Evolutionary conservation across 1,140 invertebrate species (phyloP), one percentile per base, ranked within the genome.

Genomic region (Papilio xuthus): DNA sequence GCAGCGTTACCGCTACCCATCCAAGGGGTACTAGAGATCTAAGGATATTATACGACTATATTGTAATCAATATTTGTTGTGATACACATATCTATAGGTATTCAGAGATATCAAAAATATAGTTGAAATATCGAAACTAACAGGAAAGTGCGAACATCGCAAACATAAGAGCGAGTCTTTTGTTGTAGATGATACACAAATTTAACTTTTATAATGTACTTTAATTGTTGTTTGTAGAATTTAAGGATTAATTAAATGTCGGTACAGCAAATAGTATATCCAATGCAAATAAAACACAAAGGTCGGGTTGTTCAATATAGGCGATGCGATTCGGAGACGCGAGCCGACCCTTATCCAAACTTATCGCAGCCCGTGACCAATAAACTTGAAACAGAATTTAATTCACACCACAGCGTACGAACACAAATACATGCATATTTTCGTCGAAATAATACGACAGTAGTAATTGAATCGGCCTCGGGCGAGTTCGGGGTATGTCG

Each of bases 381-480:
- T 93, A 92, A 93, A 92, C 87, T 91, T 86, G 88, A 88, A 90
- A 92, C 87, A 91, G 88, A 92, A 92, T 92, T 90, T 91, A 93
- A 93, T 92, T 91, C 87, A 89, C 90, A 90, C 90, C 88, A 83
- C 88, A 91, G 86, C 86, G 90, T 89, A 91, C 85, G 83, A 86
- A 92, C 87, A 91, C 88, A 91, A 90, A 90, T 86, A 91, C 88
- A 91, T 92, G 92, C 88, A 92, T 93, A 92, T 92, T 93, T 93
- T 92, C 92, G 88, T 90, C 89, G 84, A 89, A 92, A 92, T 92
- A 93, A 92, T 92, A 92, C 90, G 90, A 92, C 90, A 90, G 90
- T 92, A 90, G 92, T 93, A 93, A 93, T 93, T 93, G 92, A 93
- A 93, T 93, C 92, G 92, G 91, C 92, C 92, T 90, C 88, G 88